Evolutionary conservation across 2,113 vertebrate species (phyloP).

Genomic region (Noctilio leporinus): DNA sequence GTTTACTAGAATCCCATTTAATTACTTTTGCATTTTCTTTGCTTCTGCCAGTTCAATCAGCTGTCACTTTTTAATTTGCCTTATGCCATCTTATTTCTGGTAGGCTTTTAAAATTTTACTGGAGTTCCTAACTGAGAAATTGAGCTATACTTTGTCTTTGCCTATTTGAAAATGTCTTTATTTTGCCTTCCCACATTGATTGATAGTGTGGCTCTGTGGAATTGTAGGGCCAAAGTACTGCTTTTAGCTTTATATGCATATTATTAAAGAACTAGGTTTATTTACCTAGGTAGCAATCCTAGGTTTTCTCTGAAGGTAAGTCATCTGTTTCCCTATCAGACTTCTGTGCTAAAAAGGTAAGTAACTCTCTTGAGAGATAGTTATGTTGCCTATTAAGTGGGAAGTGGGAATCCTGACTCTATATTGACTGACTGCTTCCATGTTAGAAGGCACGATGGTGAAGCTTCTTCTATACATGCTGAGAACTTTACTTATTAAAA

Average conservation of each 20-base stretch:
- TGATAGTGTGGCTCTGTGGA: background rate
- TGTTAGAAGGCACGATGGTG: background rate
- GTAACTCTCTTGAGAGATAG: background rate
- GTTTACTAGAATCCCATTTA: background rate
- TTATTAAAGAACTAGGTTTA: background rate
- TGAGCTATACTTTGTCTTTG: background rate
- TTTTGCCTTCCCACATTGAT: background rate
- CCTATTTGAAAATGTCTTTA: background rate
- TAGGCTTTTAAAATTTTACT: background rate
- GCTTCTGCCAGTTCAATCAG: background rate
- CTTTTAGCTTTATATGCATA: background rate
- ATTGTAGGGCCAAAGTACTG: background rate
- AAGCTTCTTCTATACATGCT: background rate
- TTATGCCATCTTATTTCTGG: background rate
- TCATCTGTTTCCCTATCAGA: background rate
- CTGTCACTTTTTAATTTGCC: background rate
- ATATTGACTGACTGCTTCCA: background rate
- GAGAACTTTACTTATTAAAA: background rate
- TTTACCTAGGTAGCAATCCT: background rate
- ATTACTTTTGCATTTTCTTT: background rate
- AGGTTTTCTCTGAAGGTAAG: background rate
- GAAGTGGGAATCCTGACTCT: accelerated
- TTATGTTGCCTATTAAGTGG: background rate
- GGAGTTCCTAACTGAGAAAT: background rate
- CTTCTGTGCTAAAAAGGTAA: background rate